Evolutionary conservation across 2,888 invertebrate species (phyloP).

Genomic region (Ceraclea dissimilis): DNA sequence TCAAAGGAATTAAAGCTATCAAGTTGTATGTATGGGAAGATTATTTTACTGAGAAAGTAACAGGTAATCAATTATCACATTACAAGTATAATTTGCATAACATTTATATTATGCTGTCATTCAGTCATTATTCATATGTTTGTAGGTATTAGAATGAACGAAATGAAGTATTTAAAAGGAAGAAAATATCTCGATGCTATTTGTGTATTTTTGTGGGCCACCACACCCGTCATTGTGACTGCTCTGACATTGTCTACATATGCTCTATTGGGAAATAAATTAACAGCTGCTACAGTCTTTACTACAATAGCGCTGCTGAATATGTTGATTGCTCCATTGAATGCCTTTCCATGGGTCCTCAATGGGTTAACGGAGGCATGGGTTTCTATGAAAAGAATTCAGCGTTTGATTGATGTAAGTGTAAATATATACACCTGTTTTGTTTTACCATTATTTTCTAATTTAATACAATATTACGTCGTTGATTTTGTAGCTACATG

Average conservation of each 20-base stretch:
- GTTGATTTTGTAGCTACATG: constrained; percentile 51
- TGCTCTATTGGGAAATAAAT: constrained; percentile 63
- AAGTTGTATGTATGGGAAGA: constrained; percentile 94
- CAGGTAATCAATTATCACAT: too few relatives aligned
- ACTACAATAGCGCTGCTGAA: constrained; percentile 91
- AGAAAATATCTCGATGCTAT: constrained; percentile 95
- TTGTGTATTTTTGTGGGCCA: constrained; percentile 98
- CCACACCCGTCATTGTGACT: constrained; percentile 87
- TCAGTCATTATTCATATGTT: neutral
- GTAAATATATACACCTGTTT: constrained; percentile 3
- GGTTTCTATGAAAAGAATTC: constrained; percentile 86
- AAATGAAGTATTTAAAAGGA: constrained; percentile 70
- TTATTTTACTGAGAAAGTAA: constrained; percentile 65
- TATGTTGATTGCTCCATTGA: constrained; percentile 92
- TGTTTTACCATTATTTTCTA: neutral
- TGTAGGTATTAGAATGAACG: constrained; percentile 46
- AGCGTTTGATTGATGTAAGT: constrained; percentile 69
- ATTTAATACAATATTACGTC: too few relatives aligned
- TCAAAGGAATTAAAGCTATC: constrained; percentile 81
- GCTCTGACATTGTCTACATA: constrained; percentile 77
- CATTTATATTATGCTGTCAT: too few relatives aligned
- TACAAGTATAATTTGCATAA: neutral
- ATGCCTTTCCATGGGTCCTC: constrained; percentile 97
- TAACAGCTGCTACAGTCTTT: constrained; percentile 88
- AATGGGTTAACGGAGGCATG: constrained; percentile 94